phyloP scores from a whole-genome alignment of 2,888 invertebrate genomes.

The Macrosoma leucophasiata region DNA sequence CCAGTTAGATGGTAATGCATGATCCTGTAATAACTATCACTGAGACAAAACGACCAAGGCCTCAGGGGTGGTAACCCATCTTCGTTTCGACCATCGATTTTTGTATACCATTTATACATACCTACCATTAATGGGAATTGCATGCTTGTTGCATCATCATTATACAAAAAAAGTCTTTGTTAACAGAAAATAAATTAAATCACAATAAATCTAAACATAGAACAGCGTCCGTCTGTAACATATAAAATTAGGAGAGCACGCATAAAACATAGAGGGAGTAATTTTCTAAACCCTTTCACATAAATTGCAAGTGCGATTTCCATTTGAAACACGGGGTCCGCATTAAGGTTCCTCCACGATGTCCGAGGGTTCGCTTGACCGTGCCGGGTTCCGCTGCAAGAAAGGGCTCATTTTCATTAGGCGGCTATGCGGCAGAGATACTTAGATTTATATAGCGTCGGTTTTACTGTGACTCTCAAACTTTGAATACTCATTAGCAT shows the following conservation, averaged over 20 bases:
- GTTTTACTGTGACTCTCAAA: conserved; percentile 41
- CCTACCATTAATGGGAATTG: no score
- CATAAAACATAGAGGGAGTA: conserved; percentile 50
- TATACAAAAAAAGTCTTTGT: no score
- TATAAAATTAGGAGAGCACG: conserved; percentile 48
- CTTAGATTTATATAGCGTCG: conserved; percentile 55
- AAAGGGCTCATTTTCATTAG: conserved; percentile 75
- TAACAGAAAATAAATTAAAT: no score
- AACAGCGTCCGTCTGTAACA: conserved; percentile 28
- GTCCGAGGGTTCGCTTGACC: conserved; percentile 49
- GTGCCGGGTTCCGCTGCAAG: conserved; percentile 47
- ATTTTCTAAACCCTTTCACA: conserved; percentile 61
- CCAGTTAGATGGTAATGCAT: no score
- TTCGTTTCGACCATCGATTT: no score
- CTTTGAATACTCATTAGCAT: conserved; percentile 27
- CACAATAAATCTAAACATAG: conserved; percentile 4
- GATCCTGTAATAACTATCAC: no score
- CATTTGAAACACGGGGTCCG: conserved; percentile 65
- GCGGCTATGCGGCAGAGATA: conserved; percentile 51
- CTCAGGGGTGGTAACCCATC: no score
- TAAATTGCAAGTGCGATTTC: conserved; percentile 69
- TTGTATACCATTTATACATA: no score
- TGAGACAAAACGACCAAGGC: no score
- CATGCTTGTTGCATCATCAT: no score
- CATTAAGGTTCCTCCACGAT: conserved; percentile 48